phyloP scores from a whole-genome alignment of 2,113 vertebrate genomes.

The Lamprologus ornatipinnis region DNA sequence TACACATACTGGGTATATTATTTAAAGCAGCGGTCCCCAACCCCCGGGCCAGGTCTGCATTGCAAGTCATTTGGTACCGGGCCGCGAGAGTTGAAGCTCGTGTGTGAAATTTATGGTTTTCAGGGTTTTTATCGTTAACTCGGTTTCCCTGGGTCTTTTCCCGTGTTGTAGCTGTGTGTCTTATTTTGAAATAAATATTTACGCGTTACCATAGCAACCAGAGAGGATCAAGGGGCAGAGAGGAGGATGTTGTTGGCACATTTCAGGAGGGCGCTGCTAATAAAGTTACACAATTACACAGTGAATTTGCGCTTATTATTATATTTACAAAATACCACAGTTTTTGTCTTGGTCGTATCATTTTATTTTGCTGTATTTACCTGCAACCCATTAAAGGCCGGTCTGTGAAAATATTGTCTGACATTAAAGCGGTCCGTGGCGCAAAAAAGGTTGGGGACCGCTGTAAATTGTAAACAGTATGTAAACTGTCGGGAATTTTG shows the following conservation, averaged over 20 bases:
- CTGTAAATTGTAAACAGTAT: background rate
- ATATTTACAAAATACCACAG: background rate
- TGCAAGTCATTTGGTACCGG: background rate
- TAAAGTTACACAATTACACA: background rate
- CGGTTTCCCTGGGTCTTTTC: background rate
- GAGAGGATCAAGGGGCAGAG: background rate
- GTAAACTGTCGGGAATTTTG: background rate
- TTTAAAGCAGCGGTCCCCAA: background rate
- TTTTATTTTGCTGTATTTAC: background rate
- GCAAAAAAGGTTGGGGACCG: background rate
- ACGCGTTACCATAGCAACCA: rapidly evolving
- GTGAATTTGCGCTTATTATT: background rate
- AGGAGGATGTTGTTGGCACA: background rate
- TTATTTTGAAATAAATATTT: background rate
- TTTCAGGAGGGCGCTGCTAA: background rate
- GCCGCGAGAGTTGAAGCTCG: background rate
- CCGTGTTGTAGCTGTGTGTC: background rate
- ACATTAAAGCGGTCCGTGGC: rapidly evolving
- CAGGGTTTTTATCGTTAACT: background rate
- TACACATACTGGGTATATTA: background rate
- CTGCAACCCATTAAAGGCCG: background rate
- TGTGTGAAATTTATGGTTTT: background rate
- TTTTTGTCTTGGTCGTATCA: background rate
- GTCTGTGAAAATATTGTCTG: background rate
- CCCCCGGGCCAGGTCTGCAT: background rate